Base-by-base conservation (phyloP, 1,140 invertebrate species). In the honey bee (Apis mellifera) region DNA sequence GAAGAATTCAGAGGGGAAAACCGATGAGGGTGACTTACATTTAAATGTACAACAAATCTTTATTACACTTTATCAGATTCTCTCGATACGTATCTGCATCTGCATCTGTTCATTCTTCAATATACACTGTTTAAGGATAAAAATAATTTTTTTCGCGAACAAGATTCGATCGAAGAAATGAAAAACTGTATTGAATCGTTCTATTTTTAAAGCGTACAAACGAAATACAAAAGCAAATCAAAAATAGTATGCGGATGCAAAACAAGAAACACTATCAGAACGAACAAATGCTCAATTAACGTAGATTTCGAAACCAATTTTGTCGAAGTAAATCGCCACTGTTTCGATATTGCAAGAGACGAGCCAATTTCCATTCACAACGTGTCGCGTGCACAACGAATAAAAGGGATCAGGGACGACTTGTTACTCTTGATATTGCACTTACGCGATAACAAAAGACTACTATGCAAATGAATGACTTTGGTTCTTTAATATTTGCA, bases 271-370 rank as follows among this genome's bases (percentile, higher is more conserved):
- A 9, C 32, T 42, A 42, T 3, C 26, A 32, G 62, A 3, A 26
- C 17, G 17, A 32, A 64, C 62, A 64, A 64, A 64, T 32, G 62
- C 9, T 64, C 62, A 64, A 64, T 64, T 64, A 66, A 66, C 32
- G 21, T 21, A 42, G 32, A 66, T 66, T 66, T 66, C 19, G 17
- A 66, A 66, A 66, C 32, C 32, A 66, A 66, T 42, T 66, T 21
- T 21, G 32, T 66, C 64, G 19, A 66, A 66, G 64, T 42, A 42
- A 66, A 66, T 66, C 64, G 17, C 64, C 13, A 66, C 42, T 65
- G 64, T 65, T 32, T 19, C 17, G 17, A 19, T 65, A 65, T 65
- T 21, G 32, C 19, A 19, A 21, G 9, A 21, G 19, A 12, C 64
- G 21, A 42, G 9, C 32, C 19, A 66, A 9, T 42, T 32, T 32